Percentiles rank a stretch among this genome's conserved stretches.
phyloP scores from a whole-genome alignment of 1,140 invertebrate genomes.

The Euwallacea fornicatus region DNA sequence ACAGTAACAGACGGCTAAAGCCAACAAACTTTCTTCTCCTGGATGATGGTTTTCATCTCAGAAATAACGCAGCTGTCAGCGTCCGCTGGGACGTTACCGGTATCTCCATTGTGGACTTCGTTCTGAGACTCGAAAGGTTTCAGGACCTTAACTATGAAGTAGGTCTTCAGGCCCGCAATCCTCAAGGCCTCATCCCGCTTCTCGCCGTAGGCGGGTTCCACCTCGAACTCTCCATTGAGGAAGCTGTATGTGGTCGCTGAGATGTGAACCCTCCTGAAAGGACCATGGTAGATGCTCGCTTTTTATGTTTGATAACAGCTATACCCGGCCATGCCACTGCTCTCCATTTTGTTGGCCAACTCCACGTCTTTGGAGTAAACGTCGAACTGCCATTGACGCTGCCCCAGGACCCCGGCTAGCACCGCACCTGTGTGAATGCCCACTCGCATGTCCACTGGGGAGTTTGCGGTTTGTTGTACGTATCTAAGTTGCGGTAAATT shows the following conservation, averaged over 20 bases:
- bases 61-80: slow-evolving; percentile 51
- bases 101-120: slow-evolving; percentile 53
- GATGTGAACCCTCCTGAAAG: slow-evolving; percentile 85
- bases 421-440: slow-evolving; percentile 97
- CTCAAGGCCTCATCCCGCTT: slow-evolving; percentile 83
- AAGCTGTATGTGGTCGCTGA: slow-evolving; percentile 90
- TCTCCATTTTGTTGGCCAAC: slow-evolving; percentile 98
- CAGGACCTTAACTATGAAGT: slow-evolving; percentile 84
- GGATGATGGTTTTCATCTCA: slow-evolving; percentile 49
- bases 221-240: slow-evolving; percentile 90
- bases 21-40: slow-evolving; percentile 47
- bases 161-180: slow-evolving; percentile 86
- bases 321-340: slow-evolving; percentile 93
- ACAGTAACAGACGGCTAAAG: background rate
- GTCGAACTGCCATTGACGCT: slow-evolving; percentile 98
- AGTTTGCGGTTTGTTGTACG: slow-evolving; percentile 92
- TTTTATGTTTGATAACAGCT: slow-evolving; percentile 35
- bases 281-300: background rate
- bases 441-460: slow-evolving; percentile 96
- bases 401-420: slow-evolving; percentile 92
- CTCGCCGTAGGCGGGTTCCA: slow-evolving; percentile 90
- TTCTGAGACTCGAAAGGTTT: slow-evolving; percentile 67
- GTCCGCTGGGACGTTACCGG: slow-evolving; percentile 49
- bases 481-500: slow-evolving; percentile 62
- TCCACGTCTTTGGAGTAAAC: slow-evolving; percentile 97